These are phyloP conservation scores for Acanthisitta chloris DNA, from an alignment of 2,113 vertebrate species.

Conservation along the genomic window DNA sequence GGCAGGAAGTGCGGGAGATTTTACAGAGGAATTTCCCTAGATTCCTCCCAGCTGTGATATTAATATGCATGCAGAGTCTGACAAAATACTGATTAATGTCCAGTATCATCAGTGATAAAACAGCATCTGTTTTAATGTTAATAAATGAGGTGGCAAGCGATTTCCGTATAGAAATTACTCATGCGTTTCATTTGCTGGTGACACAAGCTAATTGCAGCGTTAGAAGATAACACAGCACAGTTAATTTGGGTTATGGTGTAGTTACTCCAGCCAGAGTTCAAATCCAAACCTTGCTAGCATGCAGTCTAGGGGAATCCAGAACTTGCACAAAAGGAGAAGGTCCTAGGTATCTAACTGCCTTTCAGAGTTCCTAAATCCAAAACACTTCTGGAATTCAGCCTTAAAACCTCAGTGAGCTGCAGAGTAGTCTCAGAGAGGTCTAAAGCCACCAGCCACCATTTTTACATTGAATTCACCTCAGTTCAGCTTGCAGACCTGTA, in stretches of 20 bases:
- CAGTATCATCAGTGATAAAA: constrained; percentile 70
- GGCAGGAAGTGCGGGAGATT: background rate
- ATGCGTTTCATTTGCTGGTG: constrained; percentile 67
- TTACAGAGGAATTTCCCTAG: background rate
- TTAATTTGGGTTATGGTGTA: constrained; percentile 38
- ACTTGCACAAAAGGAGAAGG: background rate
- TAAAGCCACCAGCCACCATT: background rate
- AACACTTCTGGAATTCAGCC: background rate
- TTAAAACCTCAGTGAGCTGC: background rate
- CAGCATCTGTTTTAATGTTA: constrained; percentile 71
- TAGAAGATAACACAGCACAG: constrained; percentile 42
- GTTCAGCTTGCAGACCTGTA: background rate
- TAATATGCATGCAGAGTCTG: constrained; percentile 61
- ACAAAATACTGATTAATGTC: constrained; percentile 72
- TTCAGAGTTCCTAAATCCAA: background rate
- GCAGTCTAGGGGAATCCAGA: background rate
- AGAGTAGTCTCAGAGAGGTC: background rate
- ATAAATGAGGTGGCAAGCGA: constrained; percentile 69
- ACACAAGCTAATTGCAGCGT: constrained; percentile 65
- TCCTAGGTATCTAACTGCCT: background rate
- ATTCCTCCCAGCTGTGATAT: constrained; percentile 41
- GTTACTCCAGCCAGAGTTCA: constrained; percentile 1
- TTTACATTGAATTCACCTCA: background rate
- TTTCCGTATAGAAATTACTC: constrained; percentile 65
- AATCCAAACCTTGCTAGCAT: background rate